Evolutionary conservation across 2,113 vertebrate genomes (phyloP).

Genomic region (Lynx canadensis): DNA sequence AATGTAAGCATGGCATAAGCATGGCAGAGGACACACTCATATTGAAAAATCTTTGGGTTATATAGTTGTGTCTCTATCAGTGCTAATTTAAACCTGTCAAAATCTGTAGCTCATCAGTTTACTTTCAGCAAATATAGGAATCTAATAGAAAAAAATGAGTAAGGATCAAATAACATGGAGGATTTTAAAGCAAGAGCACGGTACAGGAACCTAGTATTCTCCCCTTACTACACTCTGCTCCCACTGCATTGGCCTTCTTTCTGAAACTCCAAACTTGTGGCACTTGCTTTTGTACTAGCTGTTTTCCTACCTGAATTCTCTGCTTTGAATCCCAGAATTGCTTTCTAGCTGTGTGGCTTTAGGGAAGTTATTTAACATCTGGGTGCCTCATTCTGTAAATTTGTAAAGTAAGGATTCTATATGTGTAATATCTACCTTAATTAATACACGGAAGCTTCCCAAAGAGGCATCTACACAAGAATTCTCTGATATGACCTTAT

Average conservation of each 20-base stretch:
- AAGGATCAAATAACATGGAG: neutral
- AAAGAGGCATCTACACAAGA: neutral
- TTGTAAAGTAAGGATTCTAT: neutral
- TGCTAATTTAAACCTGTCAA: neutral
- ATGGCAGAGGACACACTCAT: neutral
- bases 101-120: neutral
- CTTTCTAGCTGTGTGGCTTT: neutral
- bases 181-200: neutral
- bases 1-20: neutral
- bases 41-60: neutral
- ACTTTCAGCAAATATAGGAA: neutral
- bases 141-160: neutral
- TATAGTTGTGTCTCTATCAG: neutral
- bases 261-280: neutral
- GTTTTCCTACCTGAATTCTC: neutral
- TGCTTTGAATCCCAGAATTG: neutral
- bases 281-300: neutral
- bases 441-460: neutral
- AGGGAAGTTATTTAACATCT: neutral
- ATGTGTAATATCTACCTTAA: neutral
- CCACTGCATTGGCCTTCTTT: fast-evolving
- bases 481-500: neutral
- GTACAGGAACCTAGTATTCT: fast-evolving
- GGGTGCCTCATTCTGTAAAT: neutral
- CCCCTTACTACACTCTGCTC: neutral